Percentiles rank a stretch among this genome's conserved stretches.
These are phyloP conservation scores for Octodon degus DNA, from an alignment of 2,113 vertebrate species.

Conservation along the genomic window DNA sequence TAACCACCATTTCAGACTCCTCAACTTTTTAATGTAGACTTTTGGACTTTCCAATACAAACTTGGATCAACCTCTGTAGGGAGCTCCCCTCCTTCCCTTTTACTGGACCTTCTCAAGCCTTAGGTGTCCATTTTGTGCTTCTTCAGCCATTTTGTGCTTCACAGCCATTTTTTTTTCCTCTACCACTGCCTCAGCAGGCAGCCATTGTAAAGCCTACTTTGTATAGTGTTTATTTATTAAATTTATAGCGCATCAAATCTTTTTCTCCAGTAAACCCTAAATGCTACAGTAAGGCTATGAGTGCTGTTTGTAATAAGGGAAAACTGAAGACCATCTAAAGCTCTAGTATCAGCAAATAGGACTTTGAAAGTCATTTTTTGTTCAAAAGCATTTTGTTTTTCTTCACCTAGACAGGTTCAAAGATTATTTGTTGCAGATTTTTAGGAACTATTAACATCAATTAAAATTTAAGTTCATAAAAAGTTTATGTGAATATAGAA, in stretches of 20 bases:
- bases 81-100: background rate
- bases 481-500: background rate
- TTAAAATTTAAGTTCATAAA: background rate
- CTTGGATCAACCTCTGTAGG: background rate
- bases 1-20: background rate
- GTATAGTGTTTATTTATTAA: background rate
- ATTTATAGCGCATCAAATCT: background rate
- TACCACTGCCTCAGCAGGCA: background rate
- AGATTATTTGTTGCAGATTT: background rate
- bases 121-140: background rate
- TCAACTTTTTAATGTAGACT: background rate
- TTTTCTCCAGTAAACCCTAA: background rate
- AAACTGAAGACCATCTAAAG: background rate
- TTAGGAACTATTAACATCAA: background rate
- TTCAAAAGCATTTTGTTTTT: background rate
- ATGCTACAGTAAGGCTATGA: background rate
- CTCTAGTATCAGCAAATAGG: background rate
- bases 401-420: background rate
- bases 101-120: background rate
- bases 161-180: background rate
- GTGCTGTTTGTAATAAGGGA: background rate
- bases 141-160: background rate
- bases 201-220: background rate
- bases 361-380: background rate
- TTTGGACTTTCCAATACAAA: background rate